A percentile compares a stretch with the other conserved stretches of the same genome.
phyloP scores from a whole-genome alignment of 92 coral and sea anemone genomes.

The Porites rus region DNA sequence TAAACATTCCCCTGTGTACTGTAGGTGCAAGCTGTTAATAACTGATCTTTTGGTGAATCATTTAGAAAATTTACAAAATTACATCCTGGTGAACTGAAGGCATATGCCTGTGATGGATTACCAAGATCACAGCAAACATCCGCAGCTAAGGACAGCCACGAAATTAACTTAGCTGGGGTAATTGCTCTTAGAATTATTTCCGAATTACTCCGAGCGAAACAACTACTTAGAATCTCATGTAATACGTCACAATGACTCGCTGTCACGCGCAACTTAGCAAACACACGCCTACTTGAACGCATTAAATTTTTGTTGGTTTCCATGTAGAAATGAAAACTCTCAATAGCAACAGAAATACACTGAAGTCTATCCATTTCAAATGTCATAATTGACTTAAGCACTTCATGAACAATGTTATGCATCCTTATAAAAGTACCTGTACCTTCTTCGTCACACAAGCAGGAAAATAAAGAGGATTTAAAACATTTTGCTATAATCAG shows the following conservation, averaged over 20 bases:
- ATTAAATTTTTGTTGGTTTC: not conserved
- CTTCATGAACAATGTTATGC: not conserved
- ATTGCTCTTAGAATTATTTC: no score
- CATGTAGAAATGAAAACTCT: not conserved
- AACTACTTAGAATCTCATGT: not conserved
- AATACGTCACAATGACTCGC: not conserved
- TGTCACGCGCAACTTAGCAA: not conserved
- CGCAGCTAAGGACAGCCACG: no score
- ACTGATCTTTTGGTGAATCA: no score
- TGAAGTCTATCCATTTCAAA: not conserved
- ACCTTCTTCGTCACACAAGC: not conserved
- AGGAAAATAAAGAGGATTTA: conserved; percentile 33
- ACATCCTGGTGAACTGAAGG: no score
- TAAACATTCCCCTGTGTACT: conserved; percentile 19
- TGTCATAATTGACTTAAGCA: not conserved
- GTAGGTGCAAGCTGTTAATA: not conserved
- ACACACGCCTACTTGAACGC: no score
- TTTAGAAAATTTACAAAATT: no score
- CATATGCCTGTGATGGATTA: no score
- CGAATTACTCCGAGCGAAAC: no score
- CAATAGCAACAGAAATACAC: not conserved
- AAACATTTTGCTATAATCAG: conserved; percentile 19
- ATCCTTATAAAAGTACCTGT: not conserved
- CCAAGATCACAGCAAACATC: no score
- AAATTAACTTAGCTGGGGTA: no score